Conservation (phyloP, 2,113 vertebrate genomes). For the Cinclus cinclus region DNA sequence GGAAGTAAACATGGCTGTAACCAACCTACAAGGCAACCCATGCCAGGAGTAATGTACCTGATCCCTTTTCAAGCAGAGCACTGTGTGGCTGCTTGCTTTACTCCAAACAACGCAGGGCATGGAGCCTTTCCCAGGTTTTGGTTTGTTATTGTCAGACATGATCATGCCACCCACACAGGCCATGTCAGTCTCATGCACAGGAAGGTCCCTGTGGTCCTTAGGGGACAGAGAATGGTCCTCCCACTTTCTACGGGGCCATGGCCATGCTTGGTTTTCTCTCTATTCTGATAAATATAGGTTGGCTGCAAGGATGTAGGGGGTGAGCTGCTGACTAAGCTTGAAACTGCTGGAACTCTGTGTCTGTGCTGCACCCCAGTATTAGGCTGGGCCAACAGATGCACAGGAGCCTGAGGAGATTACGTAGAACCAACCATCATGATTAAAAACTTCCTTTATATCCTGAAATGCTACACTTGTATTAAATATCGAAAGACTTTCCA, state of each 20-base stretch:
- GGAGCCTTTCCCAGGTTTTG: background rate
- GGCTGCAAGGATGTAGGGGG: background rate
- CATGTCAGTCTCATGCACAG: background rate
- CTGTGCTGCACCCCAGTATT: background rate
- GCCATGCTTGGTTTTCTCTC: background rate
- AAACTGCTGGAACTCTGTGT: fast-evolving
- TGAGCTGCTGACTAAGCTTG: background rate
- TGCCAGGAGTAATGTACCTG: background rate
- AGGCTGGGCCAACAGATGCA: background rate
- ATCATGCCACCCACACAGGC: background rate
- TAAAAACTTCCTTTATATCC: background rate
- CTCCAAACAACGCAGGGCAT: background rate
- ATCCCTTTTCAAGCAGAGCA: background rate
- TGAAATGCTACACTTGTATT: background rate
- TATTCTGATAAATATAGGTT: background rate
- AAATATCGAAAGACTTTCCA: background rate
- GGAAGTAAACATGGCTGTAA: background rate
- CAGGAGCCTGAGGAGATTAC: background rate
- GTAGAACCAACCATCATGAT: background rate
- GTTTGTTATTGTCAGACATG: fast-evolving
- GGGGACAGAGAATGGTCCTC: background rate
- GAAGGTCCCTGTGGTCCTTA: background rate
- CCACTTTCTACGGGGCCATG: background rate
- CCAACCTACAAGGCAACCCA: background rate
- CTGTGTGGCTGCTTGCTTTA: background rate